These are phyloP conservation scores for Atrichornis clamosus DNA, from an alignment of 2,113 vertebrate species.

Conservation along the genomic window DNA sequence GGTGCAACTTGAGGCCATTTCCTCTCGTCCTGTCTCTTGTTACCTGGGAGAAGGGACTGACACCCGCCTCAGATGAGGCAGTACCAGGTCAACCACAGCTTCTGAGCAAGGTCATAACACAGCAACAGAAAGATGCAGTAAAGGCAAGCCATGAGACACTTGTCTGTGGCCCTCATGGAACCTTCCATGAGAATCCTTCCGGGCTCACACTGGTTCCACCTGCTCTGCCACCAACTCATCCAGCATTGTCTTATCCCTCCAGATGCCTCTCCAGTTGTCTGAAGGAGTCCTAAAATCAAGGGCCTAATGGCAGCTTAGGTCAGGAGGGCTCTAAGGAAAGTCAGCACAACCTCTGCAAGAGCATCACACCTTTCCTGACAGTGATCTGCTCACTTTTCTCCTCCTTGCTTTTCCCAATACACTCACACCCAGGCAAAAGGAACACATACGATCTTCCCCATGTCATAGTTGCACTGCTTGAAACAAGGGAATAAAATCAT, in stretches of 20 bases:
- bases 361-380: not conserved
- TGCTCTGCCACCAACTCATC: rapidly evolving
- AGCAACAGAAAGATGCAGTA: not conserved
- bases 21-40: not conserved
- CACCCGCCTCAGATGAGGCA: not conserved
- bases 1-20: not conserved
- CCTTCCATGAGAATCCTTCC: not conserved
- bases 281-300: not conserved
- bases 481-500: not conserved
- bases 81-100: not conserved
- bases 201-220: not conserved
- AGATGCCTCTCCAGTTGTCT: not conserved
- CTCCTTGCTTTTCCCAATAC: not conserved
- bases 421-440: not conserved
- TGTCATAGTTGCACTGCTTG: rapidly evolving
- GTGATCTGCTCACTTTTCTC: not conserved
- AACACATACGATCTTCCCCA: not conserved
- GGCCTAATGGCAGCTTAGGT: not conserved
- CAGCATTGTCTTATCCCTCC: not conserved
- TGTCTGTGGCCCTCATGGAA: not conserved
- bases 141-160: not conserved
- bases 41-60: not conserved
- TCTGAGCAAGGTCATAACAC: not conserved
- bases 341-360: not conserved
- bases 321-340: not conserved